These are phyloP conservation scores for Acomys russatus DNA, from an alignment of 2,797 vertebrate genomes.

Conservation along the genomic window DNA sequence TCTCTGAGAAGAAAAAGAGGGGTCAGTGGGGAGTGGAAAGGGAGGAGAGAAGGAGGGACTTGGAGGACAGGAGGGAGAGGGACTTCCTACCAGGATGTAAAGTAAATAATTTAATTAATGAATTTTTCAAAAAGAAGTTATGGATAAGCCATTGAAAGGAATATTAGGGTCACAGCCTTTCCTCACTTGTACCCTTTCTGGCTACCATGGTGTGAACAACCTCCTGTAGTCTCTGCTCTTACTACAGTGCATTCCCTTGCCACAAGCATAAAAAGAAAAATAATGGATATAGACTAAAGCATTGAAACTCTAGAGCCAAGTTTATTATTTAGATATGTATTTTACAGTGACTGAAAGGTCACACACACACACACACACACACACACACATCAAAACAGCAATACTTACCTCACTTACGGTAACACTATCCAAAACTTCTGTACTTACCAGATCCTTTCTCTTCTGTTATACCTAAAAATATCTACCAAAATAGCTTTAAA, in stretches of 20 bases:
- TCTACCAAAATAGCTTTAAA: background rate
- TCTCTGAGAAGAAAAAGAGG: no score
- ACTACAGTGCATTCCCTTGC: background rate
- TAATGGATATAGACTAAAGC: accelerated
- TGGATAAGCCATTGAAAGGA: background rate
- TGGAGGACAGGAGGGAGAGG: no score
- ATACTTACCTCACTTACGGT: background rate
- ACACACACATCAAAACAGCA: background rate
- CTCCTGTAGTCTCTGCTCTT: background rate
- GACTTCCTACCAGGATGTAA: no score
- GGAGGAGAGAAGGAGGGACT: no score
- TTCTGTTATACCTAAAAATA: background rate
- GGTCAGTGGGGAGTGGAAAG: no score
- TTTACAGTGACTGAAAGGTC: background rate
- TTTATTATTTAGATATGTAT: background rate
- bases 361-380: background rate
- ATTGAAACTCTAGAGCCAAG: background rate
- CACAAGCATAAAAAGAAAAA: accelerated
- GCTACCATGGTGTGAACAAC: background rate
- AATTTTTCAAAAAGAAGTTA: no score
- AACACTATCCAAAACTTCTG: background rate
- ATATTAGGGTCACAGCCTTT: background rate
- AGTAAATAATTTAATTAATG: no score
- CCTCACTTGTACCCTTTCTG: no score
- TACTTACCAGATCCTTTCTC: background rate